These are phyloP conservation scores for Tangara arthus DNA, from an alignment of 2,797 vertebrate species.

Conservation along the genomic window DNA sequence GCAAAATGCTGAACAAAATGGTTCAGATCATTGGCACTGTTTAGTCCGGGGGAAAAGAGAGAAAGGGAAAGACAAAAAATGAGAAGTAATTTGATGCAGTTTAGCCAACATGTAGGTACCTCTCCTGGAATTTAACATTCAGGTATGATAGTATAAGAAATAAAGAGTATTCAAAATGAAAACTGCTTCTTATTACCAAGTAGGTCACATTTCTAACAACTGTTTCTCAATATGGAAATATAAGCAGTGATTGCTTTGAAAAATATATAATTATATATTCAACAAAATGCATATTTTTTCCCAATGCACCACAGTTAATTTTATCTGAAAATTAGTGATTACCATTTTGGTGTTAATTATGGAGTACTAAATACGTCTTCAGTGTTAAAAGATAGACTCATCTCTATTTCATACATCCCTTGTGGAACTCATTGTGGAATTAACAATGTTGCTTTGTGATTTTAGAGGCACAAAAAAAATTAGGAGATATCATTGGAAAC, in stretches of 20 bases:
- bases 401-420: neutral
- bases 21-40: neutral
- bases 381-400: constrained; percentile 33
- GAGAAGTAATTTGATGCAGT: neutral
- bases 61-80: neutral
- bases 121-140: constrained; percentile 32
- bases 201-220: constrained; percentile 57
- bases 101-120: neutral
- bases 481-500: neutral
- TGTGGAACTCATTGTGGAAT: neutral
- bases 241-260: constrained; percentile 70
- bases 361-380: constrained; percentile 45
- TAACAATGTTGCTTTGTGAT: constrained; percentile 24
- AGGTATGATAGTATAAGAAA: constrained; percentile 16
- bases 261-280: constrained; percentile 72
- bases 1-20: constrained; percentile 15
- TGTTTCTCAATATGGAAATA: constrained; percentile 66
- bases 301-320: constrained; percentile 64
- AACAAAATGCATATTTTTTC: constrained; percentile 45
- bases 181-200: constrained; percentile 44
- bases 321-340: constrained; percentile 72
- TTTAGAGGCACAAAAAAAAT: neutral
- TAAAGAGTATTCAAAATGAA: constrained; percentile 41
- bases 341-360: constrained; percentile 68
- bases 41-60: neutral